Conservation (phyloP, 2,888 invertebrate genomes). For the Noctuana brunneofusca region DNA sequence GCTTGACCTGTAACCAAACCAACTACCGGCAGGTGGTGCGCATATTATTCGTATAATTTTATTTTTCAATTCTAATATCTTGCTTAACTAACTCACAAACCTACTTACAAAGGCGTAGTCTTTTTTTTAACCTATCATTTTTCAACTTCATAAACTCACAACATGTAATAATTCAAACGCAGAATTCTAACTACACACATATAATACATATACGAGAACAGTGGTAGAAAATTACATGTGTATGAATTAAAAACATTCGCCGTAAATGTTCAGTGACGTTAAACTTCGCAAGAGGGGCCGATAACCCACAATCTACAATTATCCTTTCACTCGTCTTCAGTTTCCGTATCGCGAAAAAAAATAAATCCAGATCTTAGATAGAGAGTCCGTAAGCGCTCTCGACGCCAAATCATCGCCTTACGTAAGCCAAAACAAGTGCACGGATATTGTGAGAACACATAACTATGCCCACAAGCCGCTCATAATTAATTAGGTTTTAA, state of each 20-base stretch:
- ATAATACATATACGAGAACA: no score
- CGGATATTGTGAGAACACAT: constrained; percentile 1
- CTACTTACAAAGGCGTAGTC: no score
- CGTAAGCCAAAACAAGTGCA: constrained; percentile 3
- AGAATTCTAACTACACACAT: background rate
- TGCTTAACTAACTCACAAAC: no score
- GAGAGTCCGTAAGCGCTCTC: background rate
- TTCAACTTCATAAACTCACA: no score
- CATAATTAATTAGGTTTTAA: background rate
- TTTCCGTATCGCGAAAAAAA: constrained; percentile 20
- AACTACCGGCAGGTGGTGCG: no score
- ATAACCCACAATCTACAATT: background rate
- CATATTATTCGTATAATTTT: no score
- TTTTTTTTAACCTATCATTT: no score
- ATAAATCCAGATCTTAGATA: constrained; percentile 15
- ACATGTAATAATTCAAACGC: no score
- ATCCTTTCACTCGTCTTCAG: constrained; percentile 24
- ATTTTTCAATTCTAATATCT: no score
- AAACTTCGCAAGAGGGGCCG: background rate
- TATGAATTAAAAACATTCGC: background rate
- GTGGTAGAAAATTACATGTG: background rate
- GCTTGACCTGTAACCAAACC: no score
- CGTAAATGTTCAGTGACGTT: background rate
- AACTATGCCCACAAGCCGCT: background rate
- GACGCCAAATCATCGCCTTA: constrained; percentile 7